Percentiles rank a stretch among this genome's conserved stretches.
These are phyloP conservation scores for Ptycholaimellus sp. DNA, from an alignment of 2,888 invertebrate genomes.

Conservation along the genomic window DNA sequence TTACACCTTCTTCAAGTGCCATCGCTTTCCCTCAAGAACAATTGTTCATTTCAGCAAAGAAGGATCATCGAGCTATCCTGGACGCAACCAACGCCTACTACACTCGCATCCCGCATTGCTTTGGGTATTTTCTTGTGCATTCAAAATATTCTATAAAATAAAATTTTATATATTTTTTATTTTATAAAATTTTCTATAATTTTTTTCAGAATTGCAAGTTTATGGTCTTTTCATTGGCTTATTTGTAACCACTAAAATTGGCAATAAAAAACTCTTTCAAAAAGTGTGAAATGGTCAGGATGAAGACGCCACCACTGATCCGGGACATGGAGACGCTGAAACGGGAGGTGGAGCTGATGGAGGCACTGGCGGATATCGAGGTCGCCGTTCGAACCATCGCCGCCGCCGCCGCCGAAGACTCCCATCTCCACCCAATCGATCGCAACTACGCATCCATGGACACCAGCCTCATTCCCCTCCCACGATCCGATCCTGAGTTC, in stretches of 20 bases:
- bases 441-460: constrained; percentile 29
- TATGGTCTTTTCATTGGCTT: neutral
- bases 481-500: constrained; percentile 20
- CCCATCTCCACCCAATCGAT: constrained; percentile 29
- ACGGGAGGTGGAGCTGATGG: constrained; percentile 29
- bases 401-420: constrained; percentile 17
- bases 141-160: neutral
- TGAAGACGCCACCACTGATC: constrained; percentile 32
- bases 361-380: constrained; percentile 31
- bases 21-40: no score
- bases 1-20: no score
- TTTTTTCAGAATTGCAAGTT: no score
- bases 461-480: constrained; percentile 27
- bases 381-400: constrained; percentile 29
- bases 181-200: no score
- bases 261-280: constrained; percentile 1
- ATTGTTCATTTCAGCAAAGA: constrained; percentile 11
- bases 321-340: constrained; percentile 26
- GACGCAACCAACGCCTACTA: constrained; percentile 33
- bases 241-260: neutral
- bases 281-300: constrained; percentile 19
- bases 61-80: constrained; percentile 20
- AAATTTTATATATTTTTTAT: no score
- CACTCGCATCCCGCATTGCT: constrained; percentile 33
- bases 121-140: constrained; percentile 26